These are phyloP conservation scores for Eunapius fragilis DNA, from an alignment of 37 sponge, comb jelly and placozoan genomes.

Conservation along the genomic window DNA sequence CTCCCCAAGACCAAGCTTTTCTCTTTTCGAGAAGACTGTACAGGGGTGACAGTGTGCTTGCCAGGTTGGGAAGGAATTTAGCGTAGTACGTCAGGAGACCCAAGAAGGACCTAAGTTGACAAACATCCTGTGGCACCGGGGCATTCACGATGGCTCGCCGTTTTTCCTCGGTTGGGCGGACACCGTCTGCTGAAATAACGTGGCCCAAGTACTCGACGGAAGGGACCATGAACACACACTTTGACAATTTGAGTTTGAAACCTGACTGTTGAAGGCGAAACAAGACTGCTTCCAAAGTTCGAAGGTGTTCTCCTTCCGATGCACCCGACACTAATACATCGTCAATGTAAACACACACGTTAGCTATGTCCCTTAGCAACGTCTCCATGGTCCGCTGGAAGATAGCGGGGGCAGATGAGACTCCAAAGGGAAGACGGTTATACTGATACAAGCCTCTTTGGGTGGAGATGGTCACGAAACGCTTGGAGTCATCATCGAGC, in stretches of 20 bases:
- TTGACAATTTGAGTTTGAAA: background rate
- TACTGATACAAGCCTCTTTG: constrained; percentile 4
- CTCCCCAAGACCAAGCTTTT: constrained; percentile 12
- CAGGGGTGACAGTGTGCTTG: constrained; percentile 10
- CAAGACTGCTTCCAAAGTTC: constrained; percentile 10
- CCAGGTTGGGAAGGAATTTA: constrained; percentile 15
- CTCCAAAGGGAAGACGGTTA: constrained; percentile 17
- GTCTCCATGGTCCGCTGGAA: constrained; percentile 11
- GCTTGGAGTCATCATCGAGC: too few species aligned
- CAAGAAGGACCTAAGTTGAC: constrained; percentile 26
- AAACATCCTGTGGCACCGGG: constrained; percentile 12
- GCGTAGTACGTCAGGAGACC: constrained; percentile 24
- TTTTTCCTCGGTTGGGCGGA: too few species aligned
- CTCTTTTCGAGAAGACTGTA: constrained; percentile 12
- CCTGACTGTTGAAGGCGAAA: background rate
- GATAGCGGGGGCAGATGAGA: constrained; percentile 11
- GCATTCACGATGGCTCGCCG: constrained; percentile 25
- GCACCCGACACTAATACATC: constrained; percentile 54
- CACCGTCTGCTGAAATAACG: constrained; percentile 5
- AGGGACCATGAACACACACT: constrained; percentile 18
- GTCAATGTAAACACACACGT: constrained; percentile 45
- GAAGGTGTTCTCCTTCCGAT: constrained; percentile 7
- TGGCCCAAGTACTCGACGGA: constrained; percentile 21
- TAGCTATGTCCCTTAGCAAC: background rate
- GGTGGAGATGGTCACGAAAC: too few species aligned